Conservation (phyloP, 2,888 invertebrate genomes). For the Thymelicus acteon region DNA sequence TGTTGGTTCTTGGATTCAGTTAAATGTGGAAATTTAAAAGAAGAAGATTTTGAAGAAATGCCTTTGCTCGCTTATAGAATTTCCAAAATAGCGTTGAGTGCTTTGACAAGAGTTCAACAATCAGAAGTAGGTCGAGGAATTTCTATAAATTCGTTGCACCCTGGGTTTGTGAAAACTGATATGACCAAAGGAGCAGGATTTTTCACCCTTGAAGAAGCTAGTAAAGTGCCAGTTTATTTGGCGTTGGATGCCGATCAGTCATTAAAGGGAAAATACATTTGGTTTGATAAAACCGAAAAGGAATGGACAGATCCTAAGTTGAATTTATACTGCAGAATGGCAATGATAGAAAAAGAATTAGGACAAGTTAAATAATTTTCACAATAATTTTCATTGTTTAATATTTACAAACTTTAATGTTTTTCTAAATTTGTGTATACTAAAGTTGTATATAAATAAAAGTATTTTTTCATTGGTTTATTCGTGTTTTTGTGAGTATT, state of each 20-base stretch:
- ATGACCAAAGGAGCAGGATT: constrained; percentile 47
- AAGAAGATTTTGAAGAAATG: constrained; percentile 46
- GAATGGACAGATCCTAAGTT: constrained; percentile 44
- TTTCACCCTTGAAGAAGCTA: constrained; percentile 43
- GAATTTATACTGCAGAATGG: constrained; percentile 37
- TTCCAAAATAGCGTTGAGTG: constrained; percentile 49
- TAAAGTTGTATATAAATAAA: no score
- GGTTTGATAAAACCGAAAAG: constrained; percentile 49
- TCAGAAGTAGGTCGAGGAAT: constrained; percentile 44
- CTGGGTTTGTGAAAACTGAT: constrained; percentile 49
- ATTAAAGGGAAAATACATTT: constrained; percentile 49
- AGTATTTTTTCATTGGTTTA: no score
- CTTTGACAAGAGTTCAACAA: constrained; percentile 47
- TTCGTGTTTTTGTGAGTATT: no score
- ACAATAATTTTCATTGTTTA: no score
- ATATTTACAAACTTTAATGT: no score
- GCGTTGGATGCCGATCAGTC: constrained; percentile 49
- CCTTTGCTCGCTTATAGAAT: constrained; percentile 44
- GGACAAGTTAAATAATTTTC: no score
- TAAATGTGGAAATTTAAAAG: constrained; percentile 42
- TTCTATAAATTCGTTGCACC: constrained; percentile 48
- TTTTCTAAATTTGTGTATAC: no score
- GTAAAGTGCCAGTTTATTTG: constrained; percentile 45
- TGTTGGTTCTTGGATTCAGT: constrained; percentile 48
- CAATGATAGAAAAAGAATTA: background rate